Evolutionary conservation across 2,888 invertebrate genomes (phyloP).

Genomic region (Schizotus pectinicornis): DNA sequence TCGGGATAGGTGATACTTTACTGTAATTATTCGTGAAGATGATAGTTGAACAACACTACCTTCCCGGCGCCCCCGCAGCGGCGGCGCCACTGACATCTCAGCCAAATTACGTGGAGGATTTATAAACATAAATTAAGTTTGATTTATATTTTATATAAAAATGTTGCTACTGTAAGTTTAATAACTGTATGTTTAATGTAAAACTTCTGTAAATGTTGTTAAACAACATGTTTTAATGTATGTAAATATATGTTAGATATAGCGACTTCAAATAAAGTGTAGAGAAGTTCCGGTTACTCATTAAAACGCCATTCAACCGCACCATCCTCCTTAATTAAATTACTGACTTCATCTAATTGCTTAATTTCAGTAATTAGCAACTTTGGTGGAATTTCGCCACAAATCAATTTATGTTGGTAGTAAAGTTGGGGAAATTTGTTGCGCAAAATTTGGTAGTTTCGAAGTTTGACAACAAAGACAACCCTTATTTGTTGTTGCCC

Average conservation of each 20-base stretch:
- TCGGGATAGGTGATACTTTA: neutral
- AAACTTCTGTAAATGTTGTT: slow-evolving; percentile 44
- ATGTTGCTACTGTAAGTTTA: slow-evolving; percentile 28
- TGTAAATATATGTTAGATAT: slow-evolving; percentile 52
- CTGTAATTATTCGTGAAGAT: slow-evolving; percentile 5
- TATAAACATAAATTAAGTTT: slow-evolving; percentile 23
- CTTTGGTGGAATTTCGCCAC: no score
- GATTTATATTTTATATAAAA: slow-evolving; percentile 28
- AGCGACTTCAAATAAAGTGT: slow-evolving; percentile 43
- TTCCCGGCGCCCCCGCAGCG: neutral
- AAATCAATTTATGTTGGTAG: no score
- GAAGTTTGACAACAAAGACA: no score
- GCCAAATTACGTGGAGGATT: slow-evolving; percentile 20
- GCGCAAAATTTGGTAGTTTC: no score
- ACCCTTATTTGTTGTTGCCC: no score
- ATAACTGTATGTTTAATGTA: slow-evolving; percentile 44
- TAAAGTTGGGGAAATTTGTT: no score
- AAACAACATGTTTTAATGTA: slow-evolving; percentile 46
- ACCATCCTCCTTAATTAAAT: no score
- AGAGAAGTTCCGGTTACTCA: slow-evolving; percentile 16
- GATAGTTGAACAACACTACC: neutral
- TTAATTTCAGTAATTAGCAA: no score
- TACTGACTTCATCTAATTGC: no score
- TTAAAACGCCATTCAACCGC: no score
- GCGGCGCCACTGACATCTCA: neutral